These are phyloP conservation scores for Acrocephalus arundinaceus DNA, from an alignment of 2,113 vertebrate species.

Conservation along the genomic window DNA sequence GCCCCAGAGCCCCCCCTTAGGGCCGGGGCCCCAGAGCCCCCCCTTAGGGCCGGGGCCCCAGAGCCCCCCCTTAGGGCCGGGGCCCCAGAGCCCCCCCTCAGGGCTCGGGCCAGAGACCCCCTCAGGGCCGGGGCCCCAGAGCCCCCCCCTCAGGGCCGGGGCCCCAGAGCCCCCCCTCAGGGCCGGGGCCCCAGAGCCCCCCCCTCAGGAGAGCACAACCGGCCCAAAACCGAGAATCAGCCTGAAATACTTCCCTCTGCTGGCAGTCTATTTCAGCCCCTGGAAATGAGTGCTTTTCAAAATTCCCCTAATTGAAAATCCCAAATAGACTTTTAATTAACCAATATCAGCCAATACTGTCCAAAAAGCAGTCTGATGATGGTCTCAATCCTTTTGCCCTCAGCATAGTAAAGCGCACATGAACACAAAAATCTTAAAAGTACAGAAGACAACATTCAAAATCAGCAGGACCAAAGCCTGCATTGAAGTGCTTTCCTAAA, in stretches of 20 bases:
- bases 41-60: no score
- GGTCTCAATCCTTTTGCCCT: neutral
- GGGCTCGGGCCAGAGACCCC: no score
- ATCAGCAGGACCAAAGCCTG: neutral
- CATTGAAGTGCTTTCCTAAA: neutral
- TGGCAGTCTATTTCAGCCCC: neutral
- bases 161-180: no score
- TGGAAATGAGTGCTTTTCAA: neutral
- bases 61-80: no score
- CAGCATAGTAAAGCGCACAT: neutral
- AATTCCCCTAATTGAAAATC: neutral
- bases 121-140: no score
- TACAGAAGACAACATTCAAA: neutral
- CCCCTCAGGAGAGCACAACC: no score
- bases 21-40: no score
- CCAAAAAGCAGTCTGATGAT: neutral
- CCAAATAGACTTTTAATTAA: neutral
- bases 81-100: no score
- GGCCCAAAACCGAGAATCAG: rapidly evolving
- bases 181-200: no score
- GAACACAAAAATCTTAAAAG: neutral
- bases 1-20: no score
- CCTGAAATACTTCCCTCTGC: neutral
- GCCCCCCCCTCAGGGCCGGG: no score
- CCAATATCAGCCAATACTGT: neutral